A percentile compares a stretch with the other conserved stretches of the same genome.
Evolutionary conservation across 2,113 vertebrate genomes (phyloP).

Genomic region (Butastur rufipennis): DNA sequence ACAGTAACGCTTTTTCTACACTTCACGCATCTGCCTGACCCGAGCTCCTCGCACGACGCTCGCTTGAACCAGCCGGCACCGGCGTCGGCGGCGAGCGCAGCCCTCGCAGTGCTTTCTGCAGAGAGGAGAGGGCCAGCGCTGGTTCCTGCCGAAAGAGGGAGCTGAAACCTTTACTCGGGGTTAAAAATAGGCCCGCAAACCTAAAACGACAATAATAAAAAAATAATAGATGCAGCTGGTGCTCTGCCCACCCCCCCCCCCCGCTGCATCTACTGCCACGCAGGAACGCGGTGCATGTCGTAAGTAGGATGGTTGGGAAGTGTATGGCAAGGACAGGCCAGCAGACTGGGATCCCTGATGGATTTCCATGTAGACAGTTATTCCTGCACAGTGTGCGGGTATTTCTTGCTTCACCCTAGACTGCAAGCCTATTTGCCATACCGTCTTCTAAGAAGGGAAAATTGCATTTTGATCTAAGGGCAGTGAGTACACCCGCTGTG

Average conservation of each 20-base stretch:
- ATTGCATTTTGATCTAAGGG: background rate
- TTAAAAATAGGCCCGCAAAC: accelerated
- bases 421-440: background rate
- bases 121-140: background rate
- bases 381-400: accelerated
- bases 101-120: accelerated
- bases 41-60: accelerated
- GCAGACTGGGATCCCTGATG: background rate
- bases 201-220: too few species aligned
- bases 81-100: background rate
- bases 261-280: background rate
- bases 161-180: background rate
- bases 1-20: background rate
- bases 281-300: accelerated
- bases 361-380: accelerated
- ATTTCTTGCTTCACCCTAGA: background rate
- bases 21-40: accelerated
- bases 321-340: accelerated
- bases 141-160: background rate
- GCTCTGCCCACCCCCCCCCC: background rate
- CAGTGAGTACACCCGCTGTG: accelerated
- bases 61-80: background rate
- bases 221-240: background rate
- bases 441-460: background rate
- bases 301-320: accelerated